phyloP scores from a whole-genome alignment of 1,140 invertebrate genomes.

The Sarcophaga peregrina region DNA sequence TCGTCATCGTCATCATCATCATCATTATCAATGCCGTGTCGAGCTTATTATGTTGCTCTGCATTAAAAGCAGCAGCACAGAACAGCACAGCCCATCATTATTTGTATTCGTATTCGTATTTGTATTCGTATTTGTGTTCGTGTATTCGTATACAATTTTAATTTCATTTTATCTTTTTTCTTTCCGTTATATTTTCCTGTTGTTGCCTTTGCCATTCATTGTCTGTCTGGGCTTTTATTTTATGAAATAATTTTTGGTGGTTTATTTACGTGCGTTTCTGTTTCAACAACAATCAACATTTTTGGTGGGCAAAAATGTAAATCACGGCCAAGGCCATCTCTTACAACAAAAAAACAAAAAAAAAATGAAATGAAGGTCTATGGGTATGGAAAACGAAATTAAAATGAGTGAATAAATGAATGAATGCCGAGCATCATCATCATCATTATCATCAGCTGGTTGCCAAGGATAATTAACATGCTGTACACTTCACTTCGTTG shows the following conservation, averaged over 20 bases:
- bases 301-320: slow-evolving; percentile 51
- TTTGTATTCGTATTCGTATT: too few species aligned
- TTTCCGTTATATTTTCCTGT: too few species aligned
- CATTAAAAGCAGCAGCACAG: too few species aligned
- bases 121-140: too few species aligned
- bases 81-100: too few species aligned
- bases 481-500: not conserved
- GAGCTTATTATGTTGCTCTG: too few species aligned
- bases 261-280: slow-evolving; percentile 11
- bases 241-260: slow-evolving; percentile 26
- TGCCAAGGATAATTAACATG: slow-evolving; percentile 33
- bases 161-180: not conserved
- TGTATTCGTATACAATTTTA: too few species aligned
- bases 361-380: slow-evolving; percentile 5
- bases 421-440: not conserved
- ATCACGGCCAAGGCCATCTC: slow-evolving; percentile 63
- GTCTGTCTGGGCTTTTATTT: not conserved
- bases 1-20: not conserved
- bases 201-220: too few species aligned
- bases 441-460: not conserved
- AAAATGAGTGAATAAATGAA: slow-evolving; percentile 16
- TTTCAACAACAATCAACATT: not conserved
- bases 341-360: not conserved
- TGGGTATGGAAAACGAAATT: not conserved
- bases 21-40: too few species aligned